phyloP scores from a whole-genome alignment of 2,888 invertebrate species.

The Oxytorus armatus region DNA sequence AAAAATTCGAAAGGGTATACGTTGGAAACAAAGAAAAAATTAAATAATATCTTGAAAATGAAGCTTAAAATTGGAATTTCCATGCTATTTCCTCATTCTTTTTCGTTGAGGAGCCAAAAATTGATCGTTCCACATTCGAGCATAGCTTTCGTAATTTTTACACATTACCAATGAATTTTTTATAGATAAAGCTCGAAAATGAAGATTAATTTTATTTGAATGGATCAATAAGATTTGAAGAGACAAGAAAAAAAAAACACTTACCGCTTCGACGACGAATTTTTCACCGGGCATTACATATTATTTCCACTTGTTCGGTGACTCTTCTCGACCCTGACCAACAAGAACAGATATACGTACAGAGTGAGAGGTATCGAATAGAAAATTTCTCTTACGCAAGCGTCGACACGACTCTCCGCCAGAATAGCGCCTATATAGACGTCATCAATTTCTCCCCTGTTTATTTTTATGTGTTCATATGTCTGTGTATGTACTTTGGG shows the following conservation, averaged over 20 bases:
- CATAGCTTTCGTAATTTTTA: no score
- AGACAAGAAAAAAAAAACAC: constrained; percentile 24
- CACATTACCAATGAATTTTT: no score
- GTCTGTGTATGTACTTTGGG: background rate
- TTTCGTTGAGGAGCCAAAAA: no score
- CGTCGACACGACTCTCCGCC: constrained; percentile 56
- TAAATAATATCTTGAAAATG: no score
- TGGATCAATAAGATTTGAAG: no score
- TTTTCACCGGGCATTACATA: constrained; percentile 67
- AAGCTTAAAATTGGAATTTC: no score
- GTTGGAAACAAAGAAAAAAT: no score
- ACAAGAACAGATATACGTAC: constrained; percentile 27
- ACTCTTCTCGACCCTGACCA: constrained; percentile 57
- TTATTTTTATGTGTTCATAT: constrained; percentile 23
- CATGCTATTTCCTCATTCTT: no score
- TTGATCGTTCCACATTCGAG: no score
- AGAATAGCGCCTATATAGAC: constrained; percentile 45
- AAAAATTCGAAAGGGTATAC: no score
- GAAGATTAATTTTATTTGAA: no score
- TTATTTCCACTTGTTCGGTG: constrained; percentile 60
- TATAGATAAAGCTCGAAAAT: no score
- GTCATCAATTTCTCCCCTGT: constrained; percentile 42
- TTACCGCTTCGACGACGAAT: constrained; percentile 60
- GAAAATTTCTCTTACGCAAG: constrained; percentile 59
- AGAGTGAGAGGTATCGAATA: constrained; percentile 8